These are phyloP conservation scores for Darevskia mixta DNA, from an alignment of 2,797 vertebrate genomes.

Conservation along the genomic window DNA sequence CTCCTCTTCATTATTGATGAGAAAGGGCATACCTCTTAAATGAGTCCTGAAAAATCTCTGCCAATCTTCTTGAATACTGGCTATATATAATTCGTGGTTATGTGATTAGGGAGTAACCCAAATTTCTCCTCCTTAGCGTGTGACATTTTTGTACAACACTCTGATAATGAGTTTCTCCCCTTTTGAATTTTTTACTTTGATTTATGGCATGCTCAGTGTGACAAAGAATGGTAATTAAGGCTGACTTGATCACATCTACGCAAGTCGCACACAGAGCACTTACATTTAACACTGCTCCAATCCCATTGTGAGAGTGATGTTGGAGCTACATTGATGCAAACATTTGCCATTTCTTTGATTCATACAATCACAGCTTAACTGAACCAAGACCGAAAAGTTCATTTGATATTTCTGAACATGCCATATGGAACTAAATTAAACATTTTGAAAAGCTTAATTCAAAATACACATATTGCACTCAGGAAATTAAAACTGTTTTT, in stretches of 20 bases:
- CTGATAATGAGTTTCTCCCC: conserved; percentile 44
- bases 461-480: neutral
- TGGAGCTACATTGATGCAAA: conserved; percentile 31
- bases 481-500: neutral
- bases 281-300: conserved; percentile 30
- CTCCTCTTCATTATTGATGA: conserved; percentile 58
- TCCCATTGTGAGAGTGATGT: neutral
- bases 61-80: conserved; percentile 50
- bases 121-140: conserved; percentile 30
- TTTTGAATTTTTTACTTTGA: conserved; percentile 51
- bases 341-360: conserved; percentile 33
- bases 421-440: conserved; percentile 18
- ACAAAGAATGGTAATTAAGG: conserved; percentile 50
- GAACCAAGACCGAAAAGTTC: conserved; percentile 9
- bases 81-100: conserved; percentile 43
- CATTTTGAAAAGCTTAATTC: conserved; percentile 3
- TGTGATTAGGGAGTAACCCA: conserved; percentile 49
- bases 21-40: conserved; percentile 58
- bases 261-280: neutral
- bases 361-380: rapidly evolving
- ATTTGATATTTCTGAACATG: conserved; percentile 3
- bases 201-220: conserved; percentile 42
- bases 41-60: conserved; percentile 54
- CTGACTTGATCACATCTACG: conserved; percentile 26
- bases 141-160: conserved; percentile 21